Conservation (phyloP, 2,888 invertebrate species). For the Mythimna loreyi region DNA sequence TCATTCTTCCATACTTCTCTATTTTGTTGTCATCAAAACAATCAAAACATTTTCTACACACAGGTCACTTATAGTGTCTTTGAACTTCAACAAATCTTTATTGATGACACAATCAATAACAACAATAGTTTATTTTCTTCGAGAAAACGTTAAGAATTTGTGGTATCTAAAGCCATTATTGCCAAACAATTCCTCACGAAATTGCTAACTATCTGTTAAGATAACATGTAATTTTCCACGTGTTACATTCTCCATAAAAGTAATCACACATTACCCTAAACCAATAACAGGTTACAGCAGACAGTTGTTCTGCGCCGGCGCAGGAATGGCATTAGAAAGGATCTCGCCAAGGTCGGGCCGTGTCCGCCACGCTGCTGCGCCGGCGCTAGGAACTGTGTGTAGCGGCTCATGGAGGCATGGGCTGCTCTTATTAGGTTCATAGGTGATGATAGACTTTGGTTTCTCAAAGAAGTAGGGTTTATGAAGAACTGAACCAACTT, state of each 20-base stretch:
- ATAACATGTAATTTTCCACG: slow-evolving; percentile 19
- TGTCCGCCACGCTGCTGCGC: slow-evolving; percentile 55
- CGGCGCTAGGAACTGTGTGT: slow-evolving; percentile 13
- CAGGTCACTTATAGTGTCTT: too few species aligned
- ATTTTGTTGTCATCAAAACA: too few species aligned
- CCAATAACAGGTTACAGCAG: slow-evolving; percentile 38
- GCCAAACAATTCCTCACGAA: background rate
- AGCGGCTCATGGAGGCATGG: slow-evolving; percentile 9
- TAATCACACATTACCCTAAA: slow-evolving; percentile 31
- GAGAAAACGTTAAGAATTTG: background rate
- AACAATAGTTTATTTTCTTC: background rate
- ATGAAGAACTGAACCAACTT: background rate
- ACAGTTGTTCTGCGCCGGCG: slow-evolving; percentile 32
- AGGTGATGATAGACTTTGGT: slow-evolving; percentile 1
- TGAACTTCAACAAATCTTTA: too few species aligned
- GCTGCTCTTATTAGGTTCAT: slow-evolving; percentile 16
- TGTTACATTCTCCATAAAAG: slow-evolving; percentile 12
- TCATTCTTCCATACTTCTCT: too few species aligned
- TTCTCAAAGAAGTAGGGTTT: background rate
- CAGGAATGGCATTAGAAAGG: slow-evolving; percentile 71
- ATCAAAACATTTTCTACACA: too few species aligned
- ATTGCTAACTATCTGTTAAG: background rate
- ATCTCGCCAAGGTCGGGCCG: slow-evolving; percentile 64
- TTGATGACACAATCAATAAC: too few species aligned
- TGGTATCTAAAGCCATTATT: background rate